phyloP scores from a whole-genome alignment of 2,113 vertebrate genomes.

The Nicator chloris region DNA sequence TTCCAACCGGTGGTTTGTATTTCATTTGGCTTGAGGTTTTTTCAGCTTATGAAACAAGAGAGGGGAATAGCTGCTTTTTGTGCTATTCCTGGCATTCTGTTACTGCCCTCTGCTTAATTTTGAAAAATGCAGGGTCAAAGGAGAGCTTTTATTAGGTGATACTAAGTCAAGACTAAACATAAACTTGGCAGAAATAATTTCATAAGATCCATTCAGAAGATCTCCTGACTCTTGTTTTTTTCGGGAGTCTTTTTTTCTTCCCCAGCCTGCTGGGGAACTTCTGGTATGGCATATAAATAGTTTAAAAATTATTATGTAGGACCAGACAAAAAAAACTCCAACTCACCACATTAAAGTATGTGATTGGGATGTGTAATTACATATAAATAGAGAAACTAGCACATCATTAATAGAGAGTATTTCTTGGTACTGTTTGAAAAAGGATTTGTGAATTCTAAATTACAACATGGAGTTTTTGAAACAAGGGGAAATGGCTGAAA shows the following conservation, averaged over 20 bases:
- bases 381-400: not conserved
- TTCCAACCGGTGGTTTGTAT: not conserved
- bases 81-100: slow-evolving; percentile 30
- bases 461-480: not conserved
- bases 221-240: not conserved
- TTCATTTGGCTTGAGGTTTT: not conserved
- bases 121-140: slow-evolving; percentile 20
- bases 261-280: not conserved
- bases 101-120: not conserved
- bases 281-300: not conserved
- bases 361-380: not conserved
- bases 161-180: slow-evolving; percentile 39
- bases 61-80: not conserved
- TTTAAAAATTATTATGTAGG: not conserved
- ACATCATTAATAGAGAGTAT: not conserved
- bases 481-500: not conserved
- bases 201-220: not conserved
- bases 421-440: not conserved
- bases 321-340: not conserved
- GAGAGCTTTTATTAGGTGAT: slow-evolving; percentile 36
- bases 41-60: not conserved
- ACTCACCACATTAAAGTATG: not conserved
- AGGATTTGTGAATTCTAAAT: not conserved
- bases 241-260: not conserved
- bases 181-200: slow-evolving; percentile 43